Conservation (phyloP, 1,140 invertebrate species). For the Apis laboriosa region DNA sequence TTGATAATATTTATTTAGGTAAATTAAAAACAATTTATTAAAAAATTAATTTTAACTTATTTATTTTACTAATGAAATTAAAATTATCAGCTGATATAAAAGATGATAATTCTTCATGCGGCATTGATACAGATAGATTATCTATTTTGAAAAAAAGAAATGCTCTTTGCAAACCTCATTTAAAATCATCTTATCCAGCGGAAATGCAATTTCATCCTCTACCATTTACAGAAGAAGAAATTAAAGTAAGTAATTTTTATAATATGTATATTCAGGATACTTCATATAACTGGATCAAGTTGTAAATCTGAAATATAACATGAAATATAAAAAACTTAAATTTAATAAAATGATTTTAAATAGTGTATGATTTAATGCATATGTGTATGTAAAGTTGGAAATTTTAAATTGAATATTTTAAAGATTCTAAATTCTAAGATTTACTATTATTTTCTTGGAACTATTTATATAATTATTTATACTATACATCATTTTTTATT, state of each 20-base stretch:
- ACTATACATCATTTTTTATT: too few species aligned
- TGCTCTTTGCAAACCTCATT: constrained; percentile 91
- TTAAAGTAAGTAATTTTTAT: constrained; percentile 84
- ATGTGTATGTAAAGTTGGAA: too few species aligned
- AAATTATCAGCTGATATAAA: constrained; percentile 83
- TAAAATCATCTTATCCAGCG: constrained; percentile 93
- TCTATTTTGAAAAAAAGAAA: constrained; percentile 91
- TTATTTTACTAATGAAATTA: constrained; percentile 31
- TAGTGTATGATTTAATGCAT: too few species aligned
- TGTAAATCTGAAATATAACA: too few species aligned
- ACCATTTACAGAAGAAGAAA: constrained; percentile 86
- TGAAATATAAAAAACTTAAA: too few species aligned
- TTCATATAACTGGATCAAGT: too few species aligned
- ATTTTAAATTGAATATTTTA: too few species aligned
- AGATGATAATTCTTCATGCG: constrained; percentile 70
- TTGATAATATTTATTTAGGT: constrained; percentile 86
- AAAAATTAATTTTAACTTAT: neutral
- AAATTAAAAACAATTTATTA: constrained; percentile 42
- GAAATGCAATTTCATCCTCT: constrained; percentile 87
- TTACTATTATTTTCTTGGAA: too few species aligned
- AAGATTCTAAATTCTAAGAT: too few species aligned
- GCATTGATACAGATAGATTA: constrained; percentile 78
- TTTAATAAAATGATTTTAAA: too few species aligned
- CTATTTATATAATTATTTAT: too few species aligned
- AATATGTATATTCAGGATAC: constrained; percentile 10